Percentiles rank a stretch among this genome's conserved stretches.
Conservation (phyloP, 2,888 invertebrate genomes). For the Lasioglossum vierecki region DNA sequence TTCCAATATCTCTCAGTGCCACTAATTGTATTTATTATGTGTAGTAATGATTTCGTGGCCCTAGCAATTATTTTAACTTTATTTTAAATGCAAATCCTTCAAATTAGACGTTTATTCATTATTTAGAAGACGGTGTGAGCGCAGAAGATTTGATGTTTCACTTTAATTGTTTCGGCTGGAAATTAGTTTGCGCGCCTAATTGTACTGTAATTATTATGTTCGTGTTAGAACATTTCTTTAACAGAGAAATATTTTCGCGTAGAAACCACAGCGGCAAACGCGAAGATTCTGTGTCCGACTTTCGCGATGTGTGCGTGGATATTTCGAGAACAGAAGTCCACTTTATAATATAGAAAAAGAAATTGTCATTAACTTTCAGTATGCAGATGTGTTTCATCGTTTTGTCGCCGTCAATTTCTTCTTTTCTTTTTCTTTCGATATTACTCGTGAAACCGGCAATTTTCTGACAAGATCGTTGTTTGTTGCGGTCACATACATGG, state of each 20-base stretch:
- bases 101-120: not conserved
- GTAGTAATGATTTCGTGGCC: not conserved
- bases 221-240: not conserved
- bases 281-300: not conserved
- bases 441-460: conserved; percentile 55
- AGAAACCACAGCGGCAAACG: not conserved
- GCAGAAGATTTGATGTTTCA: not conserved
- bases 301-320: not conserved
- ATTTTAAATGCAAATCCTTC: not conserved
- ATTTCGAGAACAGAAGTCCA: not conserved
- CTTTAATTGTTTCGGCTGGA: not conserved
- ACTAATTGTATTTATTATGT: not conserved
- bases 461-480: conserved; percentile 44
- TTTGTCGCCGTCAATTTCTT: conserved; percentile 28
- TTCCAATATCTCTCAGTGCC: not conserved
- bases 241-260: not conserved
- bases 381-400: not conserved
- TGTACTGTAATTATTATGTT: not conserved
- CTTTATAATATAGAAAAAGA: not conserved
- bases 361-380: not conserved
- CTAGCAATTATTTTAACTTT: not conserved
- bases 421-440: conserved; percentile 39
- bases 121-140: not conserved
- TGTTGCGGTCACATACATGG: conserved; percentile 40
- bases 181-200: not conserved